Base-by-base conservation (phyloP, 2,888 invertebrate species). In the Nomada lathburiana region DNA sequence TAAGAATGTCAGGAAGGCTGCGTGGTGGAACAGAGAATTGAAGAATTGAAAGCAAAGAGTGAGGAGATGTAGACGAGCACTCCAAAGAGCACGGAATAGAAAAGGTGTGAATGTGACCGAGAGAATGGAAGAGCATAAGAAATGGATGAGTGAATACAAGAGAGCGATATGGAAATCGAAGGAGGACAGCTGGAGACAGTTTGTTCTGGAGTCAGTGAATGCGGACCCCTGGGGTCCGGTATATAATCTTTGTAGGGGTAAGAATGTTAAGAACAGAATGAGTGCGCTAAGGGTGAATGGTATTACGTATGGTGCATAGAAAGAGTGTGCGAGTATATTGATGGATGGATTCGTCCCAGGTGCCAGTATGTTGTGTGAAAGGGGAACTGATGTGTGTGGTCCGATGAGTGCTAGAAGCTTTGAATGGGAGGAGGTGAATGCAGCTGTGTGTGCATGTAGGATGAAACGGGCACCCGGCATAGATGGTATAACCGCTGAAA, bases 1-100 rank as follows among this genome's bases (percentile, higher is more conserved):
- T 4, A 2, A 2, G 42, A 18, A 20, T 36, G 29, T 9, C 0
- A 60, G 36, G n/a, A 65, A 23, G 18, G 20, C 47, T 0, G 42
- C 3, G 0, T 77, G 79, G 79, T 79, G 74, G 70, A 65, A 63
- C 16, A 10, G 29, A 16, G 79, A 69, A 2, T 44, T 79, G 29
- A 50, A 9, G 2, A 55, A 16, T 0, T 18, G 57, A 13, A 73
- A 59, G 36, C 16, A 3, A 3, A 23, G 10, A 18, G 29, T 68
- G 29, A 16, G 67, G 4, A 71, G 50, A 52, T 42, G n/a, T 5
- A 60, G 62, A 4, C 16, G n/a, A 9, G 0, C 23, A 13, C 42
- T 4, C 3, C 68, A 68, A 9, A 42, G 20, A 42, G 68, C 55
- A 23, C 20, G 23, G 18, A 68, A 18, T 9, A 20, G 2, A 20